These are phyloP conservation scores for Drosophila tristis DNA, from an alignment of 1,140 invertebrate species.

Conservation along the genomic window DNA sequence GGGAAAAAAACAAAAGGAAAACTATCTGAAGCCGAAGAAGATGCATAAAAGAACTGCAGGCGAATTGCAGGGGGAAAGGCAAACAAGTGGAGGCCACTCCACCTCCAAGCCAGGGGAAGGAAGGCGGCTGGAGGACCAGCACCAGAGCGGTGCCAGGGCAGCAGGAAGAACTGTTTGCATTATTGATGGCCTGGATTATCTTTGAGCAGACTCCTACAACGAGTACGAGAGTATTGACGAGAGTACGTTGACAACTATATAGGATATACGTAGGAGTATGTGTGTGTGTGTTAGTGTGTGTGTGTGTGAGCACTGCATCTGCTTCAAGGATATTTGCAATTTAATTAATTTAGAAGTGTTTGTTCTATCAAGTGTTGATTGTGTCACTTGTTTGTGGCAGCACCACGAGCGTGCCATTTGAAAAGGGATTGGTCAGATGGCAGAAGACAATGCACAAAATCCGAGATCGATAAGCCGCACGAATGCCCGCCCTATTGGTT, in stretches of 20 bases:
- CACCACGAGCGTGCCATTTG: constrained; percentile 72
- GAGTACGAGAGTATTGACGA: constrained; percentile 48
- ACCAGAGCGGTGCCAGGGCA: not conserved
- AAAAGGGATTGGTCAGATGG: constrained; percentile 50
- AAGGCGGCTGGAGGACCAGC: not conserved
- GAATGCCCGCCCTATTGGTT: constrained; percentile 35
- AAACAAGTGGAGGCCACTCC: constrained; percentile 47
- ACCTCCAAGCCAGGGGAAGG: constrained; percentile 15
- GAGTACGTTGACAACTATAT: constrained; percentile 65
- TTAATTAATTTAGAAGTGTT: constrained; percentile 83
- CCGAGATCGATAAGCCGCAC: constrained; percentile 76
- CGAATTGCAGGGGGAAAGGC: constrained; percentile 23
- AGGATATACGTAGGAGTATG: constrained; percentile 20
- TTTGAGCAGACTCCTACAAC: constrained; percentile 53
- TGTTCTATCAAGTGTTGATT: constrained; percentile 82
- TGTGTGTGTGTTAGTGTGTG: constrained; percentile 24
- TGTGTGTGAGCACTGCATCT: constrained; percentile 51
- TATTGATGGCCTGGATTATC: constrained; percentile 82
- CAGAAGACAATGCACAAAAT: constrained; percentile 58
- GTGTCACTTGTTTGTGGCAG: constrained; percentile 81
- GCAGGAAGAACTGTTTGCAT: constrained; percentile 72
- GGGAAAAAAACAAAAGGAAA: constrained; percentile 59
- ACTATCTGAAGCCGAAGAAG: constrained; percentile 46
- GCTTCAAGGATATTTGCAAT: constrained; percentile 81
- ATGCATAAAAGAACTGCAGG: constrained; percentile 52